Conservation (phyloP, 1,140 invertebrate species). For the Drosophila baimaii region DNA sequence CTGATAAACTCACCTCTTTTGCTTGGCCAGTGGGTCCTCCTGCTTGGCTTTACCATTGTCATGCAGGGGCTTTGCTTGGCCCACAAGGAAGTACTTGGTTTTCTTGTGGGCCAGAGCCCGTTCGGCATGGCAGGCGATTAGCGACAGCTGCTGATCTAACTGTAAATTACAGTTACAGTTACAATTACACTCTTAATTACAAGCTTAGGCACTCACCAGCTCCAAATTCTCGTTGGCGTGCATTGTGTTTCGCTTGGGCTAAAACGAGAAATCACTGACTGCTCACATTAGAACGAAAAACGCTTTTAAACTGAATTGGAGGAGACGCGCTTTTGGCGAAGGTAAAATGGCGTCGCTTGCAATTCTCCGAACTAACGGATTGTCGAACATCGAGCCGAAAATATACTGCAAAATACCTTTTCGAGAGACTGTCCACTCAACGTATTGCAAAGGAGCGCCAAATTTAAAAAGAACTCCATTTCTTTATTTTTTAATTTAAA, state of each 20-base stretch:
- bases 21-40: neutral
- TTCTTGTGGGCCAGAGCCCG: neutral
- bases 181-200: neutral
- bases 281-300: neutral
- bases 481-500: too few species aligned
- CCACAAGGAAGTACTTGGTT: neutral
- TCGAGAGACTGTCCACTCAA: neutral
- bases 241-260: constrained; percentile 5
- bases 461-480: neutral
- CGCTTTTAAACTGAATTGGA: neutral
- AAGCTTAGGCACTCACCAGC: constrained; percentile 9
- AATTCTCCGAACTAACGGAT: constrained; percentile 3
- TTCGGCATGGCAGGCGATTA: neutral
- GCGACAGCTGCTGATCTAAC: constrained; percentile 34
- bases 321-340: neutral
- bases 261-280: neutral
- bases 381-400: neutral
- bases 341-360: neutral
- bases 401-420: constrained; percentile 7
- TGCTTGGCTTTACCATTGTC: neutral
- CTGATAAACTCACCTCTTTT: constrained; percentile 13
- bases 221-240: constrained; percentile 5
- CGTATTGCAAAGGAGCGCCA: neutral
- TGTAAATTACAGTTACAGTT: neutral
- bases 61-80: neutral